Percentiles rank a stretch among this genome's conserved stretches.
phyloP scores from a whole-genome alignment of 2,797 vertebrate species.

The Sitta carolinensis region DNA sequence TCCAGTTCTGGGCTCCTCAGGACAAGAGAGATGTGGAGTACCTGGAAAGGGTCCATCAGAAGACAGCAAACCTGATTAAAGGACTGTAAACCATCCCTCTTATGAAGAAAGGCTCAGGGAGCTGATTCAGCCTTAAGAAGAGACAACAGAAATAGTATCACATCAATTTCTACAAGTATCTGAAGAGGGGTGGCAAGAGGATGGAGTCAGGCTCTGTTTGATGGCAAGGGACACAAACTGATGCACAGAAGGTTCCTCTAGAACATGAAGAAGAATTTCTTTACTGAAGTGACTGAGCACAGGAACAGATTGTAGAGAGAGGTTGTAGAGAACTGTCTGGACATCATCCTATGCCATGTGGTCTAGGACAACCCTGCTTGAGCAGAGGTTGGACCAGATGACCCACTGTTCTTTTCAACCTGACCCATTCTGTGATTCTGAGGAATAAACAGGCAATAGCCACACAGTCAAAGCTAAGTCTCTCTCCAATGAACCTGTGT shows the following conservation, averaged over 20 bases:
- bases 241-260: too few relatives aligned
- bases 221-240: background rate
- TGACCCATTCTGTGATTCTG: background rate
- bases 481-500: background rate
- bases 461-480: background rate
- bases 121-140: background rate
- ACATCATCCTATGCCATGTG: background rate
- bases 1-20: too few relatives aligned
- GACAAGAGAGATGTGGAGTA: accelerated
- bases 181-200: background rate
- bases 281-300: too few relatives aligned
- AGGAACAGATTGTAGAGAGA: background rate
- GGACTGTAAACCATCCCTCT: background rate
- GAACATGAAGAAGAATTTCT: background rate
- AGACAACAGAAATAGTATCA: background rate
- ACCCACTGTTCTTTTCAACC: background rate
- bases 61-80: background rate
- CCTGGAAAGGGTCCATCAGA: accelerated
- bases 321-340: background rate
- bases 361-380: background rate
- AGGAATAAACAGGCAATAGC: background rate
- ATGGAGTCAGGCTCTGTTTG: background rate
- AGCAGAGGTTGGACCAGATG: background rate
- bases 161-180: background rate
- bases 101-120: background rate